Base-by-base conservation (phyloP, 2,888 invertebrate species). In the Anthrax anthrax region DNA sequence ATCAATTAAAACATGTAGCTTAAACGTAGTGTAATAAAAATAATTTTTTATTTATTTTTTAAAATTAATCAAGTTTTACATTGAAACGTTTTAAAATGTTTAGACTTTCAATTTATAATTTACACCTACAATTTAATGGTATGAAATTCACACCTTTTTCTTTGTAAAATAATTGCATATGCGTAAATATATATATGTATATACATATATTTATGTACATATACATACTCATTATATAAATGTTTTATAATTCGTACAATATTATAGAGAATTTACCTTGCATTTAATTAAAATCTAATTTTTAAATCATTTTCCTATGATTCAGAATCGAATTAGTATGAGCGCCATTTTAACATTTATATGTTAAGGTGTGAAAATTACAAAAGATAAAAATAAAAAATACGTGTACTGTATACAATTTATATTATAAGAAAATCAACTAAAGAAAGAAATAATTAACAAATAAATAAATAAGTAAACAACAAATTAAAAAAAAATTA, bases 261-360 rank as follows among this genome's bases (percentile, higher is more conserved):
- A 6, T 6, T 23, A 12, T 12, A 29, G 12, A 3, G 13, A 12
- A 32, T 12, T 32, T 12, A 32, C 9, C 12, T 32, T 32, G 3
- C 12, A 12, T 32, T 12, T 32, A 32, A 32, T 32, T 32, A 32
- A 32, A 32, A 32, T 32, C 13, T 32, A 32, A 32, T 32, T 32
- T 12, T 12, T 32, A 32, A 12, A 32, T 32, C 29, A 32, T 12
- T 32, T 32, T 12, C 29, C 13, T 32, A 32, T 32, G 29, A 32
- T 32, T 32, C 23, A 23, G 23, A 23, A 23, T 23, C 23, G 8
- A 23, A 23, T 12, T 32, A 32, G 29, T 32, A 32, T 40, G 40
- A 45, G 45, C 45, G 45, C 45, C 45, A 45, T 45, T 45, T 45
- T 45, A 45, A 34, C 45, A 45, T 40, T 45, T 40, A 40, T 39